These are phyloP conservation scores for Heteronetta atricapilla DNA, from an alignment of 2,113 vertebrate species.

Conservation along the genomic window DNA sequence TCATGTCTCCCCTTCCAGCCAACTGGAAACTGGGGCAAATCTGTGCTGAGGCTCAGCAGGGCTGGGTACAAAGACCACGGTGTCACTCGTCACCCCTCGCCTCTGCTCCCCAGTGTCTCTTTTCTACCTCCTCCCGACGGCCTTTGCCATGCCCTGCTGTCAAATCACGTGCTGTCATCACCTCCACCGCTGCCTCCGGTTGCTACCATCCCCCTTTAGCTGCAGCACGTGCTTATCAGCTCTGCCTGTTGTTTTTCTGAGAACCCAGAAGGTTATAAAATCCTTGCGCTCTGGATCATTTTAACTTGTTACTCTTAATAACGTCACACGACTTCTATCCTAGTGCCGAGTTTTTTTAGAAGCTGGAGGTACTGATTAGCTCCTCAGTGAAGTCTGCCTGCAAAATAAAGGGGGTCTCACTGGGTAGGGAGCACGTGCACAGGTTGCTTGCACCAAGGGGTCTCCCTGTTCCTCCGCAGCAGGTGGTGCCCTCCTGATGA, in stretches of 20 bases:
- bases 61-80: neutral
- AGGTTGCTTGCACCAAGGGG: neutral
- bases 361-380: neutral
- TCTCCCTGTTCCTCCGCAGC: neutral
- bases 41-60: neutral
- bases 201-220: neutral
- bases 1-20: neutral
- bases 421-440: neutral
- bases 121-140: neutral
- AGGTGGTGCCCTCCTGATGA: rapidly evolving
- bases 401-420: neutral
- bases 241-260: neutral
- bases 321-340: neutral
- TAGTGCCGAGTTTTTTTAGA: neutral
- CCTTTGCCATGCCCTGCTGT: neutral
- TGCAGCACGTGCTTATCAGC: neutral
- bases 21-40: neutral
- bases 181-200: neutral
- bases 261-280: neutral
- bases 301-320: neutral
- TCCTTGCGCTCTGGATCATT: neutral
- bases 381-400: neutral
- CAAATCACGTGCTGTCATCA: neutral
- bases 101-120: neutral
- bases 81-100: neutral